A percentile compares a stretch with the other conserved stretches of the same genome.
Conservation (phyloP, 2,797 vertebrate species). For the Siniperca undulata region DNA sequence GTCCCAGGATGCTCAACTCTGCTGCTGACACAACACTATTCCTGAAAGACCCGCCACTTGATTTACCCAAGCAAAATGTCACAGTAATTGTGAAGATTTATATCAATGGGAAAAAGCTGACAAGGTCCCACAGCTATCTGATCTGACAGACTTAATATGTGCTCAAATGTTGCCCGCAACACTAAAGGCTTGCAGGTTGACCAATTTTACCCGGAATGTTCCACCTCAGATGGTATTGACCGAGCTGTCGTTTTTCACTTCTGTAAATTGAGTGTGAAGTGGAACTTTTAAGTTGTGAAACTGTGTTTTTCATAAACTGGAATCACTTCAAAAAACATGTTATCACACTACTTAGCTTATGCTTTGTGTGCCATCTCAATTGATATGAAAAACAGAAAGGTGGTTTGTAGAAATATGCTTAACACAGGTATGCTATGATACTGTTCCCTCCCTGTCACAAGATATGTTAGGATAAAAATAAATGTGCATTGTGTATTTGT, state of each 20-base stretch:
- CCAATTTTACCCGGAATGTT: slow-evolving; percentile 72
- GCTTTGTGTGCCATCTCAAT: slow-evolving; percentile 54
- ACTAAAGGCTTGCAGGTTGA: slow-evolving; percentile 78
- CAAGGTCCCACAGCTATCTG: slow-evolving; percentile 83
- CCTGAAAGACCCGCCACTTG: slow-evolving; percentile 81
- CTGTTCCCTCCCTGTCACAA: slow-evolving; percentile 10
- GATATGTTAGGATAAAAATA: slow-evolving; percentile 32
- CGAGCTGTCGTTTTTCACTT: slow-evolving; percentile 55
- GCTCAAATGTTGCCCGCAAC: slow-evolving; percentile 78
- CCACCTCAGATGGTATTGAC: slow-evolving; percentile 71
- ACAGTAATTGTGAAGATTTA: slow-evolving; percentile 87
- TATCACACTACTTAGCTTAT: slow-evolving; percentile 45
- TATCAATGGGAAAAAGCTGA: slow-evolving; percentile 88
- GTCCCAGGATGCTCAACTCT: slow-evolving; percentile 78
- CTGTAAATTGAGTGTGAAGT: slow-evolving; percentile 73
- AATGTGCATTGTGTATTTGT: slow-evolving; percentile 19
- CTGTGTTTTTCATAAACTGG: slow-evolving; percentile 70
- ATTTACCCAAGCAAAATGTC: slow-evolving; percentile 85
- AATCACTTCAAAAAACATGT: slow-evolving; percentile 55
- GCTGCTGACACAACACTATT: slow-evolving; percentile 83
- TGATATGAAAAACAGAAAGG: slow-evolving; percentile 32
- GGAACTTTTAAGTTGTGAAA: slow-evolving; percentile 73
- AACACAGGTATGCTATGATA: slow-evolving; percentile 38
- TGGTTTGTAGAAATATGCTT: slow-evolving; percentile 44
- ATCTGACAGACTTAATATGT: slow-evolving; percentile 85